Evolutionary conservation across 2,797 vertebrate species (phyloP).

Genomic region (Acanthis flammea): DNA sequence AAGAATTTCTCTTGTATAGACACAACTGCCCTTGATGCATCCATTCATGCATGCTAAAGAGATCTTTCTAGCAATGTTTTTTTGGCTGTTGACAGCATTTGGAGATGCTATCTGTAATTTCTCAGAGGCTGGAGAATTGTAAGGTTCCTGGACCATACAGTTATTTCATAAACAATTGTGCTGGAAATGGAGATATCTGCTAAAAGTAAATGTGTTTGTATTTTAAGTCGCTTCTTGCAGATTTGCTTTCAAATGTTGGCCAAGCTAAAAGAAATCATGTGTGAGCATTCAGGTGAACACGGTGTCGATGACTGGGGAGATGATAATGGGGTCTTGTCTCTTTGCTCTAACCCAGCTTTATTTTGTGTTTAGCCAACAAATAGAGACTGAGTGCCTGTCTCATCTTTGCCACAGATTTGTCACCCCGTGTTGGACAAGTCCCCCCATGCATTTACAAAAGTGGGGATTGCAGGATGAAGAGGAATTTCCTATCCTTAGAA

Average conservation of each 20-base stretch:
- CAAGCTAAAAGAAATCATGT: background rate
- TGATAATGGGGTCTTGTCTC: background rate
- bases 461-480: background rate
- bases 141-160: background rate
- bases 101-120: background rate
- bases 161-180: background rate
- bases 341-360: background rate
- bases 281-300: background rate
- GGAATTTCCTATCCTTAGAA: background rate
- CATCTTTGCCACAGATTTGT: background rate
- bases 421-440: background rate
- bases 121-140: background rate
- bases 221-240: background rate
- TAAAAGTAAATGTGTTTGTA: background rate
- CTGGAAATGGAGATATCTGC: background rate
- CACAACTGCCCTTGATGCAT: slow-evolving; percentile 13
- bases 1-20: slow-evolving; percentile 21
- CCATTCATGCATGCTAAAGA: slow-evolving; percentile 28
- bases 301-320: background rate
- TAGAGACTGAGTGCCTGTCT: background rate
- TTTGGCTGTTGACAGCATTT: slow-evolving; percentile 10
- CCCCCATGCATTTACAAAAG: background rate
- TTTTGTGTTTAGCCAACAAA: background rate
- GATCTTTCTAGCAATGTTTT: slow-evolving; percentile 31
- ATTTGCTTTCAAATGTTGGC: background rate